These are phyloP conservation scores for Meliscaeva auricollis DNA, from an alignment of 2,888 invertebrate genomes.

Conservation along the genomic window DNA sequence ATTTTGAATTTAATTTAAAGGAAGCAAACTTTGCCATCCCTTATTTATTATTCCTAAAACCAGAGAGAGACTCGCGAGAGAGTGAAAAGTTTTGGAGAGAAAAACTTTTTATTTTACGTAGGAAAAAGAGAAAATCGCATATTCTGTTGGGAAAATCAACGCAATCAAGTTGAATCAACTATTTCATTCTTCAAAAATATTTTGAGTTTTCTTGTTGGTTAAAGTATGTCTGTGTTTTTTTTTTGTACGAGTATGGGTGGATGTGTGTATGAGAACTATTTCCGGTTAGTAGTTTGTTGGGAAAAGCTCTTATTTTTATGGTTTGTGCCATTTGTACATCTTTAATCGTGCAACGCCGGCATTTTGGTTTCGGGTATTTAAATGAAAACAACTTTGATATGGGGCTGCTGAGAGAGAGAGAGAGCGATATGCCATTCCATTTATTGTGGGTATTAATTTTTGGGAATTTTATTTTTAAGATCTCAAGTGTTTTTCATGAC, in stretches of 20 bases:
- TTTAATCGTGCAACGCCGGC: slow-evolving; percentile 73
- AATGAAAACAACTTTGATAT: slow-evolving; percentile 31
- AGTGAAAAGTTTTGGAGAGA: slow-evolving; percentile 5
- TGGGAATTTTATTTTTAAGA: slow-evolving; percentile 10
- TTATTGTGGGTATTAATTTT: slow-evolving; percentile 42
- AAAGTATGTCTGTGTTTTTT: background rate
- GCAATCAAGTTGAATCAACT: slow-evolving; percentile 48
- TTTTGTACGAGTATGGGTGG: background rate
- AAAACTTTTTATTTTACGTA: background rate
- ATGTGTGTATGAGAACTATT: background rate
- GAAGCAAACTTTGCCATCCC: slow-evolving; percentile 19
- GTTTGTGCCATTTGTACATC: slow-evolving; percentile 28
- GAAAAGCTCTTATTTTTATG: slow-evolving; percentile 39
- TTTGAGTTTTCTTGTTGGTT: slow-evolving; percentile 3
- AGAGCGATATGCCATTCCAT: slow-evolving; percentile 11
- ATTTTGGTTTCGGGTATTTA: slow-evolving; percentile 56
- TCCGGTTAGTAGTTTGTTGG: slow-evolving; percentile 24
- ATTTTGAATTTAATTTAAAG: slow-evolving; percentile 14
- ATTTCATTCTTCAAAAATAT: slow-evolving; percentile 43
- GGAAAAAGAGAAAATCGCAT: slow-evolving; percentile 30
- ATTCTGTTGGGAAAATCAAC: slow-evolving; percentile 49
- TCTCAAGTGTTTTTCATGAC: background rate
- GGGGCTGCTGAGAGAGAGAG: slow-evolving; percentile 17
- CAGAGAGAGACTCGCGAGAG: slow-evolving; percentile 4
- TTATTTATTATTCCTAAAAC: no score